phyloP scores from a whole-genome alignment of 2,113 vertebrate genomes.

The Ardeotis arabs region DNA sequence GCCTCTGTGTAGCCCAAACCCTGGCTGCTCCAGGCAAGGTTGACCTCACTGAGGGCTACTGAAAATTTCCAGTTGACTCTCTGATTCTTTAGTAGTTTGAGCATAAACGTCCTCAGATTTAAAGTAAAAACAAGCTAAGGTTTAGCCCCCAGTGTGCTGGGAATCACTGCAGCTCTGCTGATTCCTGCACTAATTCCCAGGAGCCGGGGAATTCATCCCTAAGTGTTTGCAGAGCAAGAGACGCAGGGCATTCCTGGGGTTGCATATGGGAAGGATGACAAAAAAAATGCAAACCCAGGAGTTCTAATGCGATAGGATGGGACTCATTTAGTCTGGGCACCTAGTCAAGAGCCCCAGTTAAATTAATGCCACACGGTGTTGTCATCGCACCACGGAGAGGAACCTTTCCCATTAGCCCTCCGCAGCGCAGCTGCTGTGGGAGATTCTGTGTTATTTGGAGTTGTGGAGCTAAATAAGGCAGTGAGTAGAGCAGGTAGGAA shows the following conservation, averaged over 20 bases:
- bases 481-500: constrained; percentile 60
- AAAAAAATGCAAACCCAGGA: not conserved
- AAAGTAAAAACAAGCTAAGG: not conserved
- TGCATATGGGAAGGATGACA: not conserved
- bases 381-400: not conserved
- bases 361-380: not conserved
- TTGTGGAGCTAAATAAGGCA: constrained; percentile 48
- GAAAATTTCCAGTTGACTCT: not conserved
- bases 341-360: constrained; percentile 17
- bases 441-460: not conserved
- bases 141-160: not conserved
- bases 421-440: rapidly evolving
- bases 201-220: not conserved
- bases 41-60: not conserved
- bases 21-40: not conserved
- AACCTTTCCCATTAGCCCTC: not conserved
- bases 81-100: not conserved
- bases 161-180: not conserved
- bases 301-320: not conserved
- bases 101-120: not conserved
- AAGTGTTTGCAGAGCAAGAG: not conserved
- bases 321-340: constrained; percentile 29
- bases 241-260: rapidly evolving
- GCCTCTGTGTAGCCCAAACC: not conserved
- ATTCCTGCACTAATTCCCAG: not conserved